Base-by-base conservation (phyloP, 2,888 invertebrate genomes). In the Sinhomidia bicolor region DNA sequence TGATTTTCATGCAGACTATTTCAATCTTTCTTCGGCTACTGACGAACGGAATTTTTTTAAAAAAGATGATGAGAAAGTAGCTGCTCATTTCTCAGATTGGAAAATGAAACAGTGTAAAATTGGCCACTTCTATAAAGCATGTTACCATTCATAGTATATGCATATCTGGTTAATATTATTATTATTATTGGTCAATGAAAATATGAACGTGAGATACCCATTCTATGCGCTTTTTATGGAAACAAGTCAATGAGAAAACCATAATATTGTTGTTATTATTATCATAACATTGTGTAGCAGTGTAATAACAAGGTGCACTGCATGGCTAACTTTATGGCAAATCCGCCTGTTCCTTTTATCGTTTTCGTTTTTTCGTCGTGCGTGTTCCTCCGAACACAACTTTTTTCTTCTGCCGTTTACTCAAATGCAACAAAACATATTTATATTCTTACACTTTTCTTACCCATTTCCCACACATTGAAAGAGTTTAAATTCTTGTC, bases 61-160 rank as follows among this genome's bases (percentile, higher is more conserved):
- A 68, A 14, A n/a, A 65, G 65, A 17, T 14, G 36, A 68, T 32
- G 68, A 68, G 68, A 32, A 68, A 68, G 36, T 32, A 14, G 68
- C 17, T 68, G 68, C 17, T 23, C 17, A 36, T 17, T 68, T 17
- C n/a, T 20, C 23, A 36, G 68, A 68, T 36, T 68, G 36, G 85
- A 85, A 57, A 36, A 65, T 78, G 78, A 76, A 44, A 44, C 17
- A 57, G 51, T 78, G 54, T 20, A 65, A 84, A 57, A 74, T 71
- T 74, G 83, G 71, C 36, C 54, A 71, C 71, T 71, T 23, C n/a
- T 23, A 60, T 23, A 60, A 60, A 60, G 17, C 60, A 60, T 60
- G 17, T 17, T 17, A 60, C 17, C 60, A n/a, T n/a, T n/a, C n/a
- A n/a, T n/a, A n/a, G n/a, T n/a, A n/a, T n/a, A n/a, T n/a, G n/a